Evolutionary conservation across 2,113 vertebrate species (phyloP).

Genomic region (Pedionomus torquatus): DNA sequence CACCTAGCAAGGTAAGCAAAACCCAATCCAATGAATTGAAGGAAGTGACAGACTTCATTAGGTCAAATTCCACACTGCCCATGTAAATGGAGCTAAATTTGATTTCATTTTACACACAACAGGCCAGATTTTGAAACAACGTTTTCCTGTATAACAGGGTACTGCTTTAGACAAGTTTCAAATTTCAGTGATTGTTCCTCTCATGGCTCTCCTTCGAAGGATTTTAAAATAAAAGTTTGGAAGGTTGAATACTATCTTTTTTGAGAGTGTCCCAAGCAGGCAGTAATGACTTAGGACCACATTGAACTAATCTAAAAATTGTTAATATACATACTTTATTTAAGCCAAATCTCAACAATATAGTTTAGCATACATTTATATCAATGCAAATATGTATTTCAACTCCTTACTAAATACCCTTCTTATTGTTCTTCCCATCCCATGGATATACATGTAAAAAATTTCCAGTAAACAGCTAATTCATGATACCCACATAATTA

Average conservation of each 20-base stretch:
- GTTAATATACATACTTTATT: neutral
- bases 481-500: fast-evolving
- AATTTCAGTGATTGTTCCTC: neutral
- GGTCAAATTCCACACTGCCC: neutral
- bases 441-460: fast-evolving
- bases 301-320: neutral
- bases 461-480: neutral
- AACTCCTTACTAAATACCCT: neutral
- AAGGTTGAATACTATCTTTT: neutral
- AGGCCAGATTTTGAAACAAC: fast-evolving
- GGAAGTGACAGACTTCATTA: neutral
- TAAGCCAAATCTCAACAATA: neutral
- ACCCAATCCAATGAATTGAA: fast-evolving
- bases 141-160: neutral
- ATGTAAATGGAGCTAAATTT: neutral
- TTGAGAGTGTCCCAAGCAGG: neutral
- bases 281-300: fast-evolving
- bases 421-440: neutral
- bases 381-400: neutral
- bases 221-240: neutral
- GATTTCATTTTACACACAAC: neutral
- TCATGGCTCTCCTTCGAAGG: neutral
- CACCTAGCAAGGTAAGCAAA: neutral
- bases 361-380: neutral
- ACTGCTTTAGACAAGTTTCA: neutral